Evolutionary conservation across 2,797 vertebrate genomes (phyloP), one percentile per base, ranked within the genome.

Genomic region (Takifugu ocellatus): DNA sequence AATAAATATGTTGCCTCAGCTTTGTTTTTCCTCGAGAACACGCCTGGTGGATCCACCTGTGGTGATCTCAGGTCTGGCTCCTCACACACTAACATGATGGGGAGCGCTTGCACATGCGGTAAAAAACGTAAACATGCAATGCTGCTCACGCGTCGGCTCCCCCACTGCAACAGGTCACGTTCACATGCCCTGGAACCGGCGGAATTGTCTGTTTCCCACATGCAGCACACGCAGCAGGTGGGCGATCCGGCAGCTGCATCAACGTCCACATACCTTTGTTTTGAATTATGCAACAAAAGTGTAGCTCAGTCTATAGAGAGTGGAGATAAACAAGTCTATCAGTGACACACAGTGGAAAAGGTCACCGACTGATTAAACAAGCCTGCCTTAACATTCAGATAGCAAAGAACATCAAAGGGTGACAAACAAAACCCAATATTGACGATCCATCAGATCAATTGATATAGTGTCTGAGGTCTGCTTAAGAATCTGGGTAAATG

Each of bases 1-100:
- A 54, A 56, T 42, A 61, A 36, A 26, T 27, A 65, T 80, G 77
- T 74, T 83, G 51, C 78, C 63, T 73, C 81, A 87, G 77, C 78
- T 83, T 81, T 83, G 77, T 75, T 82, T 83, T 73, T 48, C 55
- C 49, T 74, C 9, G 8, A 62, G 39, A 51, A 77, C 66, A 63
- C 58, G 73, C 68, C 61, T 51, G 25, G 58, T 70, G 69, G 63
- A 80, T 62, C 49, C 25, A 43, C 29, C 49, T 53, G 42, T 3
- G 56, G 61, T 43, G 77, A 25, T 64, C 60, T 66, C 7, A 51
- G 52, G 61, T 63, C 55, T 33, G 61, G 36, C 43, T 47, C 31
- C 53, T 57, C 27, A 16, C 50, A 63, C 27, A 54, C 63, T 16
- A 24, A 29, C 3, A 49, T 5, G 47, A 52, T 63, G 11, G 3